Evolutionary conservation across 2,113 vertebrate species (phyloP).

Genomic region (Leucoraja erinaceus): DNA sequence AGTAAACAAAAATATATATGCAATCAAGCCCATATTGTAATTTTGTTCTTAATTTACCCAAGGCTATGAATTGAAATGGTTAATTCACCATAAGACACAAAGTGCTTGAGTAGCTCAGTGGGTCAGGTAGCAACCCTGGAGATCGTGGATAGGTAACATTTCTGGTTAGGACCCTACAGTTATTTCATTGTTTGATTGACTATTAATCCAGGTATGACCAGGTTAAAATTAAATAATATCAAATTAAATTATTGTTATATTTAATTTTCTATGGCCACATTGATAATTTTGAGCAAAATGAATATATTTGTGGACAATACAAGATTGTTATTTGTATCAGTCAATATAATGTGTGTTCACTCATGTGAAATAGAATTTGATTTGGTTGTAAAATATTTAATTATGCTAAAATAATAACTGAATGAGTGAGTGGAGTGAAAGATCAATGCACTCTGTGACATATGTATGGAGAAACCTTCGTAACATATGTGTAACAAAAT

Average conservation of each 20-base stretch:
- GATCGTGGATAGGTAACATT: too few species aligned
- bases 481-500: too few species aligned
- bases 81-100: too few species aligned
- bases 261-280: neutral
- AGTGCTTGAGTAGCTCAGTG: too few species aligned
- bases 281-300: neutral
- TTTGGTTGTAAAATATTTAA: neutral
- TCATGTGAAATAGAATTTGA: neutral
- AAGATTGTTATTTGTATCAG: neutral
- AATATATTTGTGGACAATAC: neutral
- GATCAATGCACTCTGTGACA: neutral
- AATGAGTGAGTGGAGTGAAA: neutral
- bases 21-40: neutral
- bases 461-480: neutral
- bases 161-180: too few species aligned
- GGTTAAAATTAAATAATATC: neutral
- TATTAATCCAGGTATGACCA: neutral
- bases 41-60: neutral
- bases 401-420: neutral
- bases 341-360: neutral
- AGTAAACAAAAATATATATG: neutral
- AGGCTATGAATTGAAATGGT: neutral
- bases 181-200: neutral
- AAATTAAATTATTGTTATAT: neutral
- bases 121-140: too few species aligned